Evolutionary conservation across 1,140 invertebrate species (phyloP).

Genomic region (Hydropsyche tenuis): DNA sequence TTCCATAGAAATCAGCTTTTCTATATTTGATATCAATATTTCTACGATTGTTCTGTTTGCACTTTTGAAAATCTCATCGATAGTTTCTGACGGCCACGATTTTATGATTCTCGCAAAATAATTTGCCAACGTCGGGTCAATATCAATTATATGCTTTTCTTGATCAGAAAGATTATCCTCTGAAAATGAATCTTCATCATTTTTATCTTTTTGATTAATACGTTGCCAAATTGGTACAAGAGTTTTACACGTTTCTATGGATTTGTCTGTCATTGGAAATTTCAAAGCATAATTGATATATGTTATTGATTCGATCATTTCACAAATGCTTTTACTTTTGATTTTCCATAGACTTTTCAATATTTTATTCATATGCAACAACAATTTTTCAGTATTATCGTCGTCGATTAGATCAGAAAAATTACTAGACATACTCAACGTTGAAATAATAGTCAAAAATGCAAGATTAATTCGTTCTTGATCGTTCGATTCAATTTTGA

Average conservation of each 20-base stretch:
- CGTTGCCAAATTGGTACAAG: conserved; percentile 36
- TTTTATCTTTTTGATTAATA: not conserved
- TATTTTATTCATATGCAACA: conserved; percentile 54
- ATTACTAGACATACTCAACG: conserved; percentile 55
- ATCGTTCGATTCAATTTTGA: conserved; percentile 49
- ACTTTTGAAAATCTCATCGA: conserved; percentile 9
- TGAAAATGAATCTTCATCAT: conserved; percentile 7
- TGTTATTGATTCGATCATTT: conserved; percentile 56
- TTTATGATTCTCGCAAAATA: conserved; percentile 45
- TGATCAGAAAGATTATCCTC: not conserved
- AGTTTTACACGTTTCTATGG: conserved; percentile 32
- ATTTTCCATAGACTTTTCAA: conserved; percentile 56
- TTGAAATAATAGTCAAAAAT: conserved; percentile 56
- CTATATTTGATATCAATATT: conserved; percentile 31
- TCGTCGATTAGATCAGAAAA: conserved; percentile 54
- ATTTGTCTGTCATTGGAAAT: conserved; percentile 10
- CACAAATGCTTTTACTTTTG: conserved; percentile 55
- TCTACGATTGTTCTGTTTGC: conserved; percentile 12
- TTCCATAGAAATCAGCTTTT: conserved; percentile 4
- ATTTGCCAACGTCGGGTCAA: conserved; percentile 28
- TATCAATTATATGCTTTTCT: not conserved
- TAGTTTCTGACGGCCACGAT: conserved; percentile 30
- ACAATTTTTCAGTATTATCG: conserved; percentile 52
- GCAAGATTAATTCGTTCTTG: conserved; percentile 57
- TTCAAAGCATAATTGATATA: conserved; percentile 50